Evolutionary conservation across 1,140 invertebrate species (phyloP).

Genomic region (Rhopalosiphum padi): DNA sequence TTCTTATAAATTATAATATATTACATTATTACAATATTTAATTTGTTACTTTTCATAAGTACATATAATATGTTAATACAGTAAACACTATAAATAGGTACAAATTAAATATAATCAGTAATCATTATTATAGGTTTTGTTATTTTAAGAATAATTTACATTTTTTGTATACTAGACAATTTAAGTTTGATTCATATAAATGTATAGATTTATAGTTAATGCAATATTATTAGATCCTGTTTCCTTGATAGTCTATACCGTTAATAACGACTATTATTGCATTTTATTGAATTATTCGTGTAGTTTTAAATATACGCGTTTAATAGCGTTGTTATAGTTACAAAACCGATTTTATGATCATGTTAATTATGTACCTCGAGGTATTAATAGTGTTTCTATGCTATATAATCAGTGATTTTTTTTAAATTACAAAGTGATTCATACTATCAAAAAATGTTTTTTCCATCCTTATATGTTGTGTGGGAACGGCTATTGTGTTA

Average conservation of each 20-base stretch:
- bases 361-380: slow-evolving; percentile 46
- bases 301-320: background rate
- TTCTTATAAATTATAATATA: background rate
- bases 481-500: slow-evolving; percentile 54
- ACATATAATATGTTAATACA: background rate
- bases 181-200: background rate
- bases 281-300: slow-evolving; percentile 21
- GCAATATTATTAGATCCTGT: background rate
- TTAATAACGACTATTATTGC: background rate
- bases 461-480: slow-evolving; percentile 51
- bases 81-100: background rate
- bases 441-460: slow-evolving; percentile 53
- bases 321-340: slow-evolving; percentile 25
- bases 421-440: slow-evolving; percentile 54
- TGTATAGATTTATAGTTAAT: background rate
- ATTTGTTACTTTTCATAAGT: background rate
- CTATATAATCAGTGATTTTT: slow-evolving; percentile 51
- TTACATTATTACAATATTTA: background rate
- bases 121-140: background rate
- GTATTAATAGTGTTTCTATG: slow-evolving; percentile 43
- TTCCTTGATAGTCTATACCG: background rate
- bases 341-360: slow-evolving; percentile 45
- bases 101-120: background rate
- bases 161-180: background rate
- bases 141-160: background rate